phyloP scores from a whole-genome alignment of 2,888 invertebrate genomes.

The Drosophila phalerata region DNA sequence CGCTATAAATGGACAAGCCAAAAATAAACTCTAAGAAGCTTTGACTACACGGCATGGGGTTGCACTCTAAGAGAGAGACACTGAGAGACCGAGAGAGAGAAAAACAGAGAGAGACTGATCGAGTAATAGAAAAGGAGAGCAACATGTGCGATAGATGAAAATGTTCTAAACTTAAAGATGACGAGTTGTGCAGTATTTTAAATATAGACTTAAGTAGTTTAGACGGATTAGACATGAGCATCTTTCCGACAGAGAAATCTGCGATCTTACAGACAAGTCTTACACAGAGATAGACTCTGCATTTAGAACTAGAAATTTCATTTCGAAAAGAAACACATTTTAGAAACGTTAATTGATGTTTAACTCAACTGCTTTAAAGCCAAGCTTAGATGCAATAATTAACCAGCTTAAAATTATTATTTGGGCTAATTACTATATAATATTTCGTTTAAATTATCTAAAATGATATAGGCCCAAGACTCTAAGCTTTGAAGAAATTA shows the following conservation, averaged over 20 bases:
- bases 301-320: background rate
- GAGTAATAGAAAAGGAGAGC: background rate
- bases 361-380: background rate
- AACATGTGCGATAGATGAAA: conserved; percentile 14
- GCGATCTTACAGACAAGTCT: background rate
- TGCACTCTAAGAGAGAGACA: conserved; percentile 30
- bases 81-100: background rate
- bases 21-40: conserved; percentile 60
- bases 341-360: background rate
- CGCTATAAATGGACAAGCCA: conserved; percentile 69
- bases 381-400: background rate
- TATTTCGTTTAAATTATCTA: background rate
- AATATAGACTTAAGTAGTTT: conserved; percentile 51
- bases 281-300: background rate
- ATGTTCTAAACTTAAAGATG: conserved; percentile 61
- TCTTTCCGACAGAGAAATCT: background rate
- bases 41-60: conserved; percentile 53
- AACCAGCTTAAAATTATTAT: background rate
- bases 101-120: background rate
- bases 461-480: background rate
- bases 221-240: conserved; percentile 44
- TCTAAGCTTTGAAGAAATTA: background rate
- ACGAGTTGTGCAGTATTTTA: conserved; percentile 44
- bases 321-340: background rate
- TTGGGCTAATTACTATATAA: too few species aligned